Conservation (phyloP, 2,113 vertebrate species). For the Elgaria multicarinata region DNA sequence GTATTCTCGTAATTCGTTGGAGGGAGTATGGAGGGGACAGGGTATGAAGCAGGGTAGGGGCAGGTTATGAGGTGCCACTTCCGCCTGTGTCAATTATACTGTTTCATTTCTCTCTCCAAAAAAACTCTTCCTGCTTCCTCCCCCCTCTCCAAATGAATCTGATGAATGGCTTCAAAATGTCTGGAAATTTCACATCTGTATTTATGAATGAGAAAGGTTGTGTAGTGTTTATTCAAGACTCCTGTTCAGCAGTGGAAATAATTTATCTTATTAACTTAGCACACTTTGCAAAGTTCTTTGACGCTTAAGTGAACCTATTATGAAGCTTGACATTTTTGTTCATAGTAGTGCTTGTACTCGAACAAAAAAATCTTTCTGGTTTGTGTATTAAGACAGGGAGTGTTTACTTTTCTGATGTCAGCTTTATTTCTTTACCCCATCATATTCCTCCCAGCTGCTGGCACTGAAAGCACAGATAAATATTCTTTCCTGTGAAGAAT, state of each 20-base stretch:
- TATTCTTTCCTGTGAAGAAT: not conserved
- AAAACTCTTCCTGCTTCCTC: not conserved
- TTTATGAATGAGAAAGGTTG: not conserved
- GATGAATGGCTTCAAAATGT: not conserved
- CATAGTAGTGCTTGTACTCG: constrained; percentile 14
- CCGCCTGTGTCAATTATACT: no score
- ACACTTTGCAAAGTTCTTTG: not conserved
- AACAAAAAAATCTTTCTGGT: not conserved
- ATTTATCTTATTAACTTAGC: constrained; percentile 9
- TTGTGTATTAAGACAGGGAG: not conserved
- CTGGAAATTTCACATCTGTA: not conserved
- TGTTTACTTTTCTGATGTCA: not conserved
- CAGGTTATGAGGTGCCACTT: not conserved
- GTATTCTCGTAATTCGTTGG: not conserved
- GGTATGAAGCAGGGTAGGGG: no score
- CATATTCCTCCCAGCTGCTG: not conserved
- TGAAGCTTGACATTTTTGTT: constrained; percentile 14
- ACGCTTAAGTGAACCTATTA: not conserved
- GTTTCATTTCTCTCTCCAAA: not conserved
- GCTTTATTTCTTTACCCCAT: not conserved
- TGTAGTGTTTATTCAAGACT: not conserved
- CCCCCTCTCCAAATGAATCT: not conserved
- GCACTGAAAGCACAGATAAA: not conserved
- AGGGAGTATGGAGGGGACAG: not conserved
- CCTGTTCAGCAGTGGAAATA: not conserved